phyloP scores from a whole-genome alignment of 2,113 vertebrate species.

The Apeltes quadracus region DNA sequence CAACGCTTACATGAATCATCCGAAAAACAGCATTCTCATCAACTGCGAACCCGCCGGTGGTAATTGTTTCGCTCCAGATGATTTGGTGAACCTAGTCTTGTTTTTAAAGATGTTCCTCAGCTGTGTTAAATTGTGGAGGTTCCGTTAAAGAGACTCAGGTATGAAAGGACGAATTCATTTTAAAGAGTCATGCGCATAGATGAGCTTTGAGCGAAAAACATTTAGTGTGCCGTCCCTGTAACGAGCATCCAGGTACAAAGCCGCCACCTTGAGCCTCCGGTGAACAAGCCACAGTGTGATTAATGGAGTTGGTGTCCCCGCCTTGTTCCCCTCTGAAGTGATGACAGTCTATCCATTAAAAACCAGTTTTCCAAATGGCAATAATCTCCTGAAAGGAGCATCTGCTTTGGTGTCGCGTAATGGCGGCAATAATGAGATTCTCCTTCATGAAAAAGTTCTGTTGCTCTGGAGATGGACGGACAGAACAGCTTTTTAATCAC shows the following conservation, averaged over 20 bases:
- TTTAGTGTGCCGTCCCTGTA: slow-evolving; percentile 58
- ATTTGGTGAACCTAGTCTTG: slow-evolving; percentile 18
- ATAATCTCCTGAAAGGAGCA: slow-evolving; percentile 65
- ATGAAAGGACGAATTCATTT: slow-evolving; percentile 63
- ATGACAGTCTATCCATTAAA: slow-evolving; percentile 70
- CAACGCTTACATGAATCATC: slow-evolving; percentile 33
- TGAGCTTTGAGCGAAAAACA: slow-evolving; percentile 60
- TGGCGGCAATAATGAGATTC: slow-evolving; percentile 68
- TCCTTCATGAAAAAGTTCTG: slow-evolving; percentile 40
- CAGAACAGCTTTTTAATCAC: slow-evolving; percentile 43
- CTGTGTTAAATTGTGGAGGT: slow-evolving; percentile 35
- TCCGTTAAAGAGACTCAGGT: slow-evolving; percentile 41
- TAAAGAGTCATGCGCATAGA: slow-evolving; percentile 47
- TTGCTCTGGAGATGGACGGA: slow-evolving; percentile 40
- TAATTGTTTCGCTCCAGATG: slow-evolving; percentile 34
- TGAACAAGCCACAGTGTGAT: slow-evolving; percentile 63
- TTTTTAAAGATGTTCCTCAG: slow-evolving; percentile 12
- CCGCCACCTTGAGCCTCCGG: slow-evolving; percentile 64
- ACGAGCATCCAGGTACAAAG: slow-evolving; percentile 70
- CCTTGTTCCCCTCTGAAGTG: slow-evolving; percentile 64
- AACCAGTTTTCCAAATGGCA: slow-evolving; percentile 64
- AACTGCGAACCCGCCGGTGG: slow-evolving; percentile 9
- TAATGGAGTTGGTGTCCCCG: slow-evolving; percentile 73
- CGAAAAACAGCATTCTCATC: slow-evolving; percentile 39
- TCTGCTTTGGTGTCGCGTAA: slow-evolving; percentile 67